A percentile compares a stretch with the other conserved stretches of the same genome.
Evolutionary conservation across 2,797 vertebrate genomes (phyloP).

Genomic region (Molossus molossus): DNA sequence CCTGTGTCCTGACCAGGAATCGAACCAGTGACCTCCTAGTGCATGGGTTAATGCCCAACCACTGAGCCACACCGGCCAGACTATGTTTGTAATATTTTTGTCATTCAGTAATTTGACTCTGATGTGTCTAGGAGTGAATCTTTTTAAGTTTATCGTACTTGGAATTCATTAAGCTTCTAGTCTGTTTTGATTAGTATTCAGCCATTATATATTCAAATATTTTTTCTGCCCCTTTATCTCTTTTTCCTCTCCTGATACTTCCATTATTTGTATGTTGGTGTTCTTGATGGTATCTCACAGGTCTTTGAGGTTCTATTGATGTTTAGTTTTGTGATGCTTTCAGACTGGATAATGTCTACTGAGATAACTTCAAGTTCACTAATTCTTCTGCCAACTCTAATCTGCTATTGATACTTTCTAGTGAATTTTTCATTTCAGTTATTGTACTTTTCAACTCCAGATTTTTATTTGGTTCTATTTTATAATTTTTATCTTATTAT

Average conservation of each 20-base stretch:
- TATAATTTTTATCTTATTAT: not conserved
- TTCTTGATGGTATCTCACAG: not conserved
- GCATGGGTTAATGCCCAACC: no score
- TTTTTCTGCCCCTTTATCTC: not conserved
- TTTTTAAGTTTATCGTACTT: not conserved
- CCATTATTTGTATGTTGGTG: not conserved
- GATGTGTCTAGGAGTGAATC: not conserved
- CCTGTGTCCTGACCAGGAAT: no score
- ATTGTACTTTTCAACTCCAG: not conserved
- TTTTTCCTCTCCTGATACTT: not conserved
- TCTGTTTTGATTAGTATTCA: not conserved
- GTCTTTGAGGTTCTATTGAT: not conserved
- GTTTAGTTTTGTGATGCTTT: not conserved
- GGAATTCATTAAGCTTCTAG: not conserved
- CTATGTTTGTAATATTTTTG: not conserved
- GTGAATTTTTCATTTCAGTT: not conserved
- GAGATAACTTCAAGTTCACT: not conserved
- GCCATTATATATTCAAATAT: not conserved
- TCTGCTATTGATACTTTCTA: not conserved
- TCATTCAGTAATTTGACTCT: not conserved
- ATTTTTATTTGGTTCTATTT: slow-evolving; percentile 21
- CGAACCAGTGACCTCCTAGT: no score
- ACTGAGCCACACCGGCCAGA: not conserved
- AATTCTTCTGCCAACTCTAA: not conserved
- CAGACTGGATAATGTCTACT: not conserved